Conservation (phyloP, 2,888 invertebrate genomes). For the Phalangium opilio region DNA sequence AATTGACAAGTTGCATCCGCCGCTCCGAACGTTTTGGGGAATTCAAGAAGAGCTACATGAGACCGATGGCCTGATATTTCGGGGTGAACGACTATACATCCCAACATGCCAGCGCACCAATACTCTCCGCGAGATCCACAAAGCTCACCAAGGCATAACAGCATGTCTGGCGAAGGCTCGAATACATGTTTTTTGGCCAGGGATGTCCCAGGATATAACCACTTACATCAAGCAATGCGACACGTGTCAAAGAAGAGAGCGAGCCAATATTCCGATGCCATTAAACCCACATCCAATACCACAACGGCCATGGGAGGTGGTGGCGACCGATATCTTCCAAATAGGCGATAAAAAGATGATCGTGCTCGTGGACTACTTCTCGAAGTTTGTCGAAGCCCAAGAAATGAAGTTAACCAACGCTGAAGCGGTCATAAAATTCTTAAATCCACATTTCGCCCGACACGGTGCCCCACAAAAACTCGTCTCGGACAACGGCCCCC, state of each 20-base stretch:
- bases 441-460: too few species aligned
- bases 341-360: not conserved
- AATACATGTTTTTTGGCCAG: conserved; percentile 4
- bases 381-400: conserved; percentile 4
- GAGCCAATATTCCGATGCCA: not conserved
- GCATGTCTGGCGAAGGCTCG: conserved; percentile 4
- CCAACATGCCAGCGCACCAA: conserved; percentile 1
- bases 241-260: conserved; percentile 1
- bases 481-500: not conserved
- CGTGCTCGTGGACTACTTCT: conserved; percentile 4
- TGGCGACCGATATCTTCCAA: conserved; percentile 2
- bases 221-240: not conserved
- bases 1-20: not conserved
- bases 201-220: not conserved
- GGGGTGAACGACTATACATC: conserved; percentile 3
- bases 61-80: conserved; percentile 4
- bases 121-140: not conserved
- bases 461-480: conserved; percentile 1
- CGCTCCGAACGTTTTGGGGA: not conserved
- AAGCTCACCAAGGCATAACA: conserved; percentile 3
- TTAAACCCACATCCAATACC: not conserved
- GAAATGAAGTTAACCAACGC: not conserved
- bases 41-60: conserved; percentile 3
- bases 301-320: conserved; percentile 4
- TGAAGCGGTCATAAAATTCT: too few species aligned